These are phyloP conservation scores for Malurus alboscapulatus DNA, from an alignment of 2,113 vertebrate species.

Conservation along the genomic window DNA sequence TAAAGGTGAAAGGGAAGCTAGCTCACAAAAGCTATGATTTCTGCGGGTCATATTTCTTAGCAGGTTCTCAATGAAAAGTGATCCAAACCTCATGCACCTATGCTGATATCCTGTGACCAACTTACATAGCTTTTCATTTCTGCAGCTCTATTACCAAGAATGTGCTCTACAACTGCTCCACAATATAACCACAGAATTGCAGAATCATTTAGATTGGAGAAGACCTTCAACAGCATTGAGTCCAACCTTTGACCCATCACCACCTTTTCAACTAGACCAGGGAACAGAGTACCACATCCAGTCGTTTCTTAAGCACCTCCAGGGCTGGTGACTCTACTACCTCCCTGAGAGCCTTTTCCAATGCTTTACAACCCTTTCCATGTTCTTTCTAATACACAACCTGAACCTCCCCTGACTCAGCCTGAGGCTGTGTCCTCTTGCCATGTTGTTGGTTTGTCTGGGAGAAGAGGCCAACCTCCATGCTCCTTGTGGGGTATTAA, in stretches of 20 bases:
- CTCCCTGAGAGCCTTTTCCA: not conserved
- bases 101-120: not conserved
- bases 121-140: not conserved
- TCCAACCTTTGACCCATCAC: not conserved
- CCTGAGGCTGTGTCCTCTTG: not conserved
- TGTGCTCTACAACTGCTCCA: not conserved
- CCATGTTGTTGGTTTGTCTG: not conserved
- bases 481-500: not conserved
- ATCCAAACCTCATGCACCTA: not conserved
- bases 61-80: not conserved
- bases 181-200: not conserved
- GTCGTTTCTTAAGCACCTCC: not conserved
- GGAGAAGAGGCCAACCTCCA: not conserved
- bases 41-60: not conserved
- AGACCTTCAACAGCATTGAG: not conserved
- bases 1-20: not conserved
- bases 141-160: not conserved
- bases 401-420: not conserved
- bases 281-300: not conserved
- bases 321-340: not conserved
- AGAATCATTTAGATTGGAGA: not conserved
- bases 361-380: not conserved
- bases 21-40: not conserved
- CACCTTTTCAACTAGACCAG: not conserved
- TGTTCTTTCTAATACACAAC: not conserved